Percentiles rank a stretch among this genome's conserved stretches.
Conservation (phyloP, 2,113 vertebrate species). For the Procavia capensis region DNA sequence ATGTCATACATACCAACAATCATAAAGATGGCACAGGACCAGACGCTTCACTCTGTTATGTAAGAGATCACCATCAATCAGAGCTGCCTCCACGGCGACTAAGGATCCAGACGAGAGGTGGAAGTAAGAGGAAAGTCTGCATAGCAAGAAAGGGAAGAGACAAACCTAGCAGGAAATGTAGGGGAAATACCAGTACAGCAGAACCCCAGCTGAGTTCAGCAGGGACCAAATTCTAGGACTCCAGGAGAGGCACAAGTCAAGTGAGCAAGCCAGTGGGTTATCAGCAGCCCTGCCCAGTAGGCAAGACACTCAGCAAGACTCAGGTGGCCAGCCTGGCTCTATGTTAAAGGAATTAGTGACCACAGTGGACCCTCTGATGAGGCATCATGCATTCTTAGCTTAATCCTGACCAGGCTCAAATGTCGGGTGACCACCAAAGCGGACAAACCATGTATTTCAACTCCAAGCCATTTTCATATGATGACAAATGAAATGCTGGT, state of each 20-base stretch:
- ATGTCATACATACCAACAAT: not conserved
- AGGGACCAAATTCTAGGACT: not conserved
- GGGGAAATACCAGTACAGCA: not conserved
- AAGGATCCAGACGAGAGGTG: not conserved
- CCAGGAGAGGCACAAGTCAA: no score
- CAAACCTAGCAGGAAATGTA: not conserved
- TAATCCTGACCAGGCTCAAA: not conserved
- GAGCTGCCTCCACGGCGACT: not conserved
- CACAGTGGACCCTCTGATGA: not conserved
- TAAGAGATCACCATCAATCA: not conserved
- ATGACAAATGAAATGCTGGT: slow-evolving; percentile 47
- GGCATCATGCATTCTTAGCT: not conserved
- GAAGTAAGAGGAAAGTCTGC: not conserved
- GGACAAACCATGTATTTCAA: not conserved
- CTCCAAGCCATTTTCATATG: slow-evolving; percentile 24
- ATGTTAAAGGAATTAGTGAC: not conserved
- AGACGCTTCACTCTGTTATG: not conserved
- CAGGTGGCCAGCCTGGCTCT: not conserved
- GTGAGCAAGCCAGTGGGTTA: not conserved
- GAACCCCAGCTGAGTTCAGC: not conserved
- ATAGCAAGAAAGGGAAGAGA: not conserved
- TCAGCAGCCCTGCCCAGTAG: not conserved
- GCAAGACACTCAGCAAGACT: not conserved
- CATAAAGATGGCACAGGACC: not conserved
- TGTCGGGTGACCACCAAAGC: not conserved